Conservation (phyloP, 1,140 invertebrate species). For the Rhizoglyphus robini region DNA sequence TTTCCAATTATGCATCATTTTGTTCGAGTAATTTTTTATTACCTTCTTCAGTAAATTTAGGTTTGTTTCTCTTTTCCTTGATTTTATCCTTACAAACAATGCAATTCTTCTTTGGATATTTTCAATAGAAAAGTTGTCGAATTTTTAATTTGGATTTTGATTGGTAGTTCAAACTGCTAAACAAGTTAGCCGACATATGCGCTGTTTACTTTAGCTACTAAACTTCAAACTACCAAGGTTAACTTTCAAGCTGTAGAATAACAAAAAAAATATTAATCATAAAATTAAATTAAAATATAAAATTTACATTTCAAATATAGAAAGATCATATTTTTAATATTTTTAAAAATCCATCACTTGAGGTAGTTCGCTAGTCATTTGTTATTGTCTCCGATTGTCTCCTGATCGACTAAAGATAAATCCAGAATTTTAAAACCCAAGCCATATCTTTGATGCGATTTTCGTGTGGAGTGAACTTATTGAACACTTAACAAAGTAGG, state of each 20-base stretch:
- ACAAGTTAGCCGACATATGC: constrained; percentile 33
- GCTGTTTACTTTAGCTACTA: constrained; percentile 30
- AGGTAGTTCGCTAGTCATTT: constrained; percentile 45
- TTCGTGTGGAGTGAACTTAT: constrained; percentile 43
- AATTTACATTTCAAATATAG: constrained; percentile 26
- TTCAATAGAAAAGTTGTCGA: background rate
- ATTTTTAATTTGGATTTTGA: background rate
- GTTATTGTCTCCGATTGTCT: constrained; percentile 16
- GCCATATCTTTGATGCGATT: constrained; percentile 43
- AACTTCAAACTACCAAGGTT: too few species aligned
- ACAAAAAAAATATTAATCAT: constrained; percentile 19
- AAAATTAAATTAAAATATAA: background rate
- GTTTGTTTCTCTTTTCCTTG: background rate
- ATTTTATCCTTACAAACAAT: background rate
- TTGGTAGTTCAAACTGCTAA: constrained; percentile 26
- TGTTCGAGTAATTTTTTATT: background rate
- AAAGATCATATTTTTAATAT: constrained; percentile 54
- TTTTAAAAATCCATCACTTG: constrained; percentile 63
- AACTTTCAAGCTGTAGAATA: constrained; percentile 17
- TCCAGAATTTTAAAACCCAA: background rate
- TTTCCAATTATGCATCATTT: too few species aligned
- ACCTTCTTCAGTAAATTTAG: background rate
- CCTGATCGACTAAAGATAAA: too few species aligned
- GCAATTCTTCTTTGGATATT: background rate
- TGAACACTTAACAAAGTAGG: constrained; percentile 28